Conservation (phyloP, 1,140 invertebrate genomes). For the Anastrepha obliqua region DNA sequence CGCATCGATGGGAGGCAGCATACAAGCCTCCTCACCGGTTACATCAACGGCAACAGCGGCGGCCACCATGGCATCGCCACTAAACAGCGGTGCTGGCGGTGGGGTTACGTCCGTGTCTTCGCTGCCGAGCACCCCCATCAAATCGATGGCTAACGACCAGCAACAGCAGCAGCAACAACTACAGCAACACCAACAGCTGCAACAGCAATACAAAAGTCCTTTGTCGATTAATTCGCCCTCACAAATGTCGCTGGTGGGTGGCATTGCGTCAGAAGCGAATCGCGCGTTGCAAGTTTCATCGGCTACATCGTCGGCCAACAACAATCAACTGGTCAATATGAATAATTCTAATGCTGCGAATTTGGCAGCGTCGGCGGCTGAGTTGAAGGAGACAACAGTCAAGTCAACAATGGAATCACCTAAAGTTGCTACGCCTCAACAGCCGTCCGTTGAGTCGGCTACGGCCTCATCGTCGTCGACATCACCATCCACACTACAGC, state of each 20-base stretch:
- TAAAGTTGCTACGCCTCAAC: background rate
- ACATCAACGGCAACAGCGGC: constrained; percentile 73
- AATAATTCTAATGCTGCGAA: background rate
- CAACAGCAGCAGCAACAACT: constrained; percentile 43
- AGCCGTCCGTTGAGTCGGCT: background rate
- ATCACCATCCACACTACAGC: background rate
- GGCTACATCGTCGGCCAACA: constrained; percentile 1
- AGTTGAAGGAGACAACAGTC: constrained; percentile 20
- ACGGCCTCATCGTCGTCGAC: constrained; percentile 32
- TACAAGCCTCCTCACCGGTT: constrained; percentile 72
- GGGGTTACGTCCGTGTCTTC: constrained; percentile 54
- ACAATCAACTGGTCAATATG: background rate
- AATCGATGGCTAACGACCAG: background rate
- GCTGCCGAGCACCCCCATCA: constrained; percentile 35
- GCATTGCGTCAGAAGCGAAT: constrained; percentile 12
- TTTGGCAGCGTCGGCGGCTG: background rate
- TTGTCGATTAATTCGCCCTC: background rate
- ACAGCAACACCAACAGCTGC: constrained; percentile 21
- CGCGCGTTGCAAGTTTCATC: constrained; percentile 27
- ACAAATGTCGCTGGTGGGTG: background rate
- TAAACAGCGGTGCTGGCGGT: background rate
- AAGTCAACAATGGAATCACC: constrained; percentile 27
- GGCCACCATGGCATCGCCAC: constrained; percentile 72
- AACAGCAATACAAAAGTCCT: constrained; percentile 34
- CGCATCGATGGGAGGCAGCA: constrained; percentile 48